Evolutionary conservation across 1,140 invertebrate species (phyloP).

Genomic region (Himalopsyche phryganea): DNA sequence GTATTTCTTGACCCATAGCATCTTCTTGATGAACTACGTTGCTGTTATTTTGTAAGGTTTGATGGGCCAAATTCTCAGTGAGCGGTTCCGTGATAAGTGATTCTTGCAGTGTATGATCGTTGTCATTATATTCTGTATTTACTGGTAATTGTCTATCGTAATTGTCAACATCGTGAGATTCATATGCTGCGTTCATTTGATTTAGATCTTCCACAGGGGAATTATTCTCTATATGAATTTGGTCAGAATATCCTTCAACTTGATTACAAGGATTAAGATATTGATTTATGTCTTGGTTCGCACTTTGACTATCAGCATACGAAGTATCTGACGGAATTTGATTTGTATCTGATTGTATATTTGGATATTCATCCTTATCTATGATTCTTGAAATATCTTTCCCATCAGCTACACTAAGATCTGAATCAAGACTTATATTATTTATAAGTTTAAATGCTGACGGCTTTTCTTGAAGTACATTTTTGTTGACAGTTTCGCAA

Average conservation of each 20-base stretch:
- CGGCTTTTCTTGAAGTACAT: background rate
- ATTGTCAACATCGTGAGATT: background rate
- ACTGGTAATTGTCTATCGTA: background rate
- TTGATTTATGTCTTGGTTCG: background rate
- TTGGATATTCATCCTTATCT: too few species aligned
- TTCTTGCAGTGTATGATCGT: slow-evolving; percentile 2
- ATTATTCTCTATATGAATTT: background rate
- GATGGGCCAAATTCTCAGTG: slow-evolving; percentile 1
- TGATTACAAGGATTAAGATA: background rate
- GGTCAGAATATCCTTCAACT: background rate
- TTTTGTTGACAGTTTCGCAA: too few species aligned
- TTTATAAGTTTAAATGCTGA: background rate
- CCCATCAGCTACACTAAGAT: background rate
- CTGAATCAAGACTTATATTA: background rate
- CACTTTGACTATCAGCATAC: too few species aligned
- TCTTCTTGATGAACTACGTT: background rate
- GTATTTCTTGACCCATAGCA: background rate
- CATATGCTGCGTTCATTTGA: background rate
- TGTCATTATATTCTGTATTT: slow-evolving; percentile 6
- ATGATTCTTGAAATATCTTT: too few species aligned
- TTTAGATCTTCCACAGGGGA: too few species aligned
- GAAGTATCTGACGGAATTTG: background rate
- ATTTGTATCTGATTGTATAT: background rate
- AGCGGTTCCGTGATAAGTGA: background rate
- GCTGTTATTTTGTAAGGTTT: slow-evolving; percentile 4